phyloP scores from a whole-genome alignment of 2,888 invertebrate species.

The Mycalesis mineus region DNA sequence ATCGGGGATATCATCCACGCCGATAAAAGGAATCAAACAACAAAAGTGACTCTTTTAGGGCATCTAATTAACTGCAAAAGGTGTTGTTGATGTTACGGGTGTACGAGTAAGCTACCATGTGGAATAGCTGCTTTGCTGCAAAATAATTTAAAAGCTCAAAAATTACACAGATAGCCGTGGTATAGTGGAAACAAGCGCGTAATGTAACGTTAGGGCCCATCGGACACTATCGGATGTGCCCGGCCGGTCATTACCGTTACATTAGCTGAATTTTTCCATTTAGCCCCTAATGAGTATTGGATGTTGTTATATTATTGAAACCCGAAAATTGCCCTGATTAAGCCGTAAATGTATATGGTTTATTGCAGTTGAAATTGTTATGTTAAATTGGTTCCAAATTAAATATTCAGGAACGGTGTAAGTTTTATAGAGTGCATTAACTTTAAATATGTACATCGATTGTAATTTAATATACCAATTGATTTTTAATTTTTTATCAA shows the following conservation, averaged over 20 bases:
- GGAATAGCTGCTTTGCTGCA: no score
- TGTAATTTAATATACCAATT: no score
- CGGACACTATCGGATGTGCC: conserved; percentile 32
- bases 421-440: not conserved
- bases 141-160: no score
- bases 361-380: not conserved
- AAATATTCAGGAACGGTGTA: not conserved
- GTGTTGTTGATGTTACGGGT: no score
- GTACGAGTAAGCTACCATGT: no score
- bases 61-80: no score
- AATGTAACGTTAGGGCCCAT: conserved; percentile 44
- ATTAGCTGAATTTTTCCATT: conserved; percentile 35
- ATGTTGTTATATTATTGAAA: conserved; percentile 22
- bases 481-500: no score
- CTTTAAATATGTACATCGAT: not conserved
- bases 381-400: not conserved
- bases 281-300: conserved; percentile 27
- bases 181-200: conserved; percentile 30
- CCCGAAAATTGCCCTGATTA: conserved; percentile 21
- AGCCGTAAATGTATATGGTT: conserved; percentile 3
- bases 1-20: no score
- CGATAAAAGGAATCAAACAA: no score
- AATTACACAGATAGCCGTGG: not conserved
- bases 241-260: conserved; percentile 32
- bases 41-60: no score